phyloP scores from a whole-genome alignment of 2,888 invertebrate species.

The Parapristionchus giblindavisi region DNA sequence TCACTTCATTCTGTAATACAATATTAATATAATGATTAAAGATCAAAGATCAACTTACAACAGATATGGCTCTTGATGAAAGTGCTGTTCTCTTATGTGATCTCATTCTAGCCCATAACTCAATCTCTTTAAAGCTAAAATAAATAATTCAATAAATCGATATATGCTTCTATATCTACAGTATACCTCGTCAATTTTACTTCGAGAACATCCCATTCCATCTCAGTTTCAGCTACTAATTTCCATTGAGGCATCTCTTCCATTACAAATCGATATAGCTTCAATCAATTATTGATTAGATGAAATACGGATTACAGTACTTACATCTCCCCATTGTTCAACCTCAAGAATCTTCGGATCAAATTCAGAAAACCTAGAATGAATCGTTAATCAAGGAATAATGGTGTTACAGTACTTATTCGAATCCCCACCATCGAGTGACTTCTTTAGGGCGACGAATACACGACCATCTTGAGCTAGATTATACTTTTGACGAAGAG shows the following conservation, averaged over 20 bases:
- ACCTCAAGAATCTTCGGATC: background rate
- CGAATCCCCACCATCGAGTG: background rate
- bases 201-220: conserved; percentile 25
- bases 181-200: conserved; percentile 28
- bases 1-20: background rate
- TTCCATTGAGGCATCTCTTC: conserved; percentile 28
- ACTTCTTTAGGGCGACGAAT: conserved; percentile 9
- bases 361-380: conserved; percentile 9
- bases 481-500: conserved; percentile 7
- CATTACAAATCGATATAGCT: conserved; percentile 26
- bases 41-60: background rate
- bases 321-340: conserved; percentile 27
- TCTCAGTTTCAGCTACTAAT: conserved; percentile 17
- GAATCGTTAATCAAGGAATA: background rate
- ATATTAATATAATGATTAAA: background rate
- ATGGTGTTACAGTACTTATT: background rate
- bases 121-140: conserved; percentile 24
- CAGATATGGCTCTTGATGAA: background rate
- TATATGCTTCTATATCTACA: background rate
- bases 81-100: conserved; percentile 16
- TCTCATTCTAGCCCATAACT: conserved; percentile 28
- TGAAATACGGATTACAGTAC: background rate
- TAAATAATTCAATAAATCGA: background rate
- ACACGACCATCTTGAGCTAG: conserved; percentile 17
- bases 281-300: background rate